These are phyloP conservation scores for Suricata suricatta DNA, from an alignment of 2,113 vertebrate species.

Conservation along the genomic window DNA sequence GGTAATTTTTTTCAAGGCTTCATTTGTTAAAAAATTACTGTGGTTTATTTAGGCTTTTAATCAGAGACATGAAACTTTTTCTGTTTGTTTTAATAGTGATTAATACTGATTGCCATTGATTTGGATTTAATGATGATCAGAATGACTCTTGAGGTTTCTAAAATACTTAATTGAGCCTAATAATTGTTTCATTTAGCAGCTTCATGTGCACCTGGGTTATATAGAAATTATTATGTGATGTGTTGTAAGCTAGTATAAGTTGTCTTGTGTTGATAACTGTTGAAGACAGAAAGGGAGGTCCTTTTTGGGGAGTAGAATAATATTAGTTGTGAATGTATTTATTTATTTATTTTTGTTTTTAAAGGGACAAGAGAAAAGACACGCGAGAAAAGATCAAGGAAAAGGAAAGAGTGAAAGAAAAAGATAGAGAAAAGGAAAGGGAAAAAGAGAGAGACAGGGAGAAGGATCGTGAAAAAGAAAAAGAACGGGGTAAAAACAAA, in stretches of 20 bases:
- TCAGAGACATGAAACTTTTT: constrained; percentile 29
- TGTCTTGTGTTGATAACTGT: constrained; percentile 43
- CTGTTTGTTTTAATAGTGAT: constrained; percentile 31
- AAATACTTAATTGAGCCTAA: background rate
- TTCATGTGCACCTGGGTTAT: background rate
- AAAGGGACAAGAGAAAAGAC: constrained; percentile 89
- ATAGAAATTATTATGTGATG: background rate
- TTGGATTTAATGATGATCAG: background rate
- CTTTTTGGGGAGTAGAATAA: constrained; percentile 36
- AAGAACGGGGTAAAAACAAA: constrained; percentile 82
- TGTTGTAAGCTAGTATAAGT: background rate
- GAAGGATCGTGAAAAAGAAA: constrained; percentile 83
- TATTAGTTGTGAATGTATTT: constrained; percentile 61
- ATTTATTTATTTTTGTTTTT: constrained; percentile 69
- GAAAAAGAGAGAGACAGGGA: constrained; percentile 84
- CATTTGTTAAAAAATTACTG: constrained; percentile 38
- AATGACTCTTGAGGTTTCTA: constrained; percentile 9
- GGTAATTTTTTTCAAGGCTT: background rate
- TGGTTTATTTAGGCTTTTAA: constrained; percentile 41
- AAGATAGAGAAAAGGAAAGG: constrained; percentile 84
- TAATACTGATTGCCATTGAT: constrained; percentile 13
- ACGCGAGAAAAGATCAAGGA: constrained; percentile 86
- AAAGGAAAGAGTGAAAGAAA: constrained; percentile 82
- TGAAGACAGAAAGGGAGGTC: constrained; percentile 23
- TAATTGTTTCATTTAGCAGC: background rate